Percentiles rank a stretch among this genome's conserved stretches.
phyloP scores from a whole-genome alignment of 2,797 vertebrate genomes.

The Fratercula arctica region DNA sequence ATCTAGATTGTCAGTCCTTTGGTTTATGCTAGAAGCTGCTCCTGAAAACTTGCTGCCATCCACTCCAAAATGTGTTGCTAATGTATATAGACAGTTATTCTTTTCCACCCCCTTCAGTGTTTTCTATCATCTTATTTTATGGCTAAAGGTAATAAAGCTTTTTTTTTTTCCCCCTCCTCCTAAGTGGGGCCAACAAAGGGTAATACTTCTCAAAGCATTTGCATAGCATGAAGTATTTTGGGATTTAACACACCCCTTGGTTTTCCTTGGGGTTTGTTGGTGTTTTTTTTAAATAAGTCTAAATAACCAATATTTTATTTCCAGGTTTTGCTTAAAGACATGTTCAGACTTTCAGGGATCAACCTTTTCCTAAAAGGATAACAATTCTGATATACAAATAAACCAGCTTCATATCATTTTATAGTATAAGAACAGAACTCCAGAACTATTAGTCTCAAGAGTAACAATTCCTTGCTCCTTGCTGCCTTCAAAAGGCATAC shows the following conservation, averaged over 20 bases:
- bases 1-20: background rate
- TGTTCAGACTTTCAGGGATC: background rate
- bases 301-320: background rate
- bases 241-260: accelerated
- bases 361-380: background rate
- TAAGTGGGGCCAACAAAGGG: background rate
- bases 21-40: background rate
- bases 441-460: background rate
- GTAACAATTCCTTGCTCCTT: background rate
- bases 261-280: accelerated
- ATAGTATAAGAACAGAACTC: background rate
- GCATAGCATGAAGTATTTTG: background rate
- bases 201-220: background rate
- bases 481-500: slow-evolving; percentile 71
- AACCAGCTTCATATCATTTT: background rate
- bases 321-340: background rate
- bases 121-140: background rate
- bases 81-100: background rate
- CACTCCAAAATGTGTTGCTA: background rate
- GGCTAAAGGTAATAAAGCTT: background rate
- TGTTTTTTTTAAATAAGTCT: background rate
- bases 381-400: background rate
- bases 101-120: background rate
- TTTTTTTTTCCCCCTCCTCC: background rate
- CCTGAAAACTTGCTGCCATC: background rate